Evolutionary conservation across 1,140 invertebrate species (phyloP).

Genomic region (Halotydeus destructor): DNA sequence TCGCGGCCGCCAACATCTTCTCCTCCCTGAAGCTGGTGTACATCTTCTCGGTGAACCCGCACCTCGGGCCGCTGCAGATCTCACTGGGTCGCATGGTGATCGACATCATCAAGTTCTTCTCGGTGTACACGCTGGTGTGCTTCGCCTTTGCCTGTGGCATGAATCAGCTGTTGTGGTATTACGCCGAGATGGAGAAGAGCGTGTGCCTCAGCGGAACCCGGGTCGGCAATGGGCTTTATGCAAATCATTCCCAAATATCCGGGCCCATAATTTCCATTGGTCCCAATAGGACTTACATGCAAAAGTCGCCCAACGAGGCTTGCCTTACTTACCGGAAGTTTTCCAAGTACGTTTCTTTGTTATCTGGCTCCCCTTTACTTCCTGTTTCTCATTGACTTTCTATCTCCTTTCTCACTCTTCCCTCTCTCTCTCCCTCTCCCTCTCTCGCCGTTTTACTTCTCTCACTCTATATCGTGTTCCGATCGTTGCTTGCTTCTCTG

Average conservation of each 20-base stretch:
- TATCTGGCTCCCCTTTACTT: too few species aligned
- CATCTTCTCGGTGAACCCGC: conserved; percentile 96
- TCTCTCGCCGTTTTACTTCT: too few species aligned
- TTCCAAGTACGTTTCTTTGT: conserved; percentile 59
- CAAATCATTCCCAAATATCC: neutral
- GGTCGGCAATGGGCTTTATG: too few species aligned
- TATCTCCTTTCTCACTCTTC: too few species aligned
- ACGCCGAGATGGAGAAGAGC: conserved; percentile 77
- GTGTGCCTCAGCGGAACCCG: conserved; percentile 32
- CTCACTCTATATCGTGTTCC: too few species aligned
- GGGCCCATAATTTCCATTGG: neutral
- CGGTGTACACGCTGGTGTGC: conserved; percentile 80
- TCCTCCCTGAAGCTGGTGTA: conserved; percentile 93
- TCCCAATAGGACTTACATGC: neutral
- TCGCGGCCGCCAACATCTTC: conserved; percentile 41
- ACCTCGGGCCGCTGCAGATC: conserved; percentile 90
- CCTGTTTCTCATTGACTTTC: too few species aligned
- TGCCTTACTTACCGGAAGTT: conserved; percentile 73
- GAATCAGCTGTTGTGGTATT: conserved; percentile 76
- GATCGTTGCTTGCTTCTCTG: too few species aligned
- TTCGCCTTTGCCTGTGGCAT: conserved; percentile 91
- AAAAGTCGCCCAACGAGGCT: conserved; percentile 35
- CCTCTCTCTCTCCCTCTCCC: too few species aligned
- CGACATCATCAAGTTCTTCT: conserved; percentile 94
- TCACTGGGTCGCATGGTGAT: conserved; percentile 90